These are phyloP conservation scores for Pachypanchax playfairii DNA, from an alignment of 2,113 vertebrate species.

Conservation along the genomic window DNA sequence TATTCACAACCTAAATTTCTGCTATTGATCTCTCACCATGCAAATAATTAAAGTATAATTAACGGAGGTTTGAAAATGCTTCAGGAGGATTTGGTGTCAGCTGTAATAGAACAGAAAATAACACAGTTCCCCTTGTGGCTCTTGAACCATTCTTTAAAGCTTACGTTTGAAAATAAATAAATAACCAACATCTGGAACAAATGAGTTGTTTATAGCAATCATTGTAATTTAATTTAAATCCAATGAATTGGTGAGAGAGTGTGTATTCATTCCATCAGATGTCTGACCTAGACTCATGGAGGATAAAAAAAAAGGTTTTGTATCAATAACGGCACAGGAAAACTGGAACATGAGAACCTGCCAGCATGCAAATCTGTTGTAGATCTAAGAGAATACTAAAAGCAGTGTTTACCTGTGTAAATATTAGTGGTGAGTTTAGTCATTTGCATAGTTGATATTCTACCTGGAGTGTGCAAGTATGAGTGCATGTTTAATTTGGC, in stretches of 20 bases:
- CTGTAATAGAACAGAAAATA: neutral
- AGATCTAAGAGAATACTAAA: slow-evolving; percentile 40
- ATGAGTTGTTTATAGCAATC: no score
- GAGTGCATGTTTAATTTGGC: slow-evolving; percentile 63
- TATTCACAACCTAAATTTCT: neutral
- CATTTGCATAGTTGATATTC: slow-evolving; percentile 59
- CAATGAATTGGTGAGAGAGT: no score
- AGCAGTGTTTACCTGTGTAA: slow-evolving; percentile 49
- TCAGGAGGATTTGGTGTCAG: no score
- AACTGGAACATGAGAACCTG: neutral
- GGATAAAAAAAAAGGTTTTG: neutral
- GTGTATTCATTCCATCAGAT: no score
- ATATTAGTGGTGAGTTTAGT: slow-evolving; percentile 58
- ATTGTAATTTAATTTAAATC: no score
- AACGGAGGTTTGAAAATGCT: neutral
- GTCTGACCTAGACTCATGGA: no score
- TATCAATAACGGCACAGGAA: slow-evolving; percentile 1
- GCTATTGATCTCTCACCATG: neutral
- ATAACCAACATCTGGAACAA: no score
- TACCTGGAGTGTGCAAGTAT: slow-evolving; percentile 49
- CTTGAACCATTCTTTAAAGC: neutral
- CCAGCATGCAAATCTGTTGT: neutral
- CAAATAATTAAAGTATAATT: slow-evolving; percentile 1
- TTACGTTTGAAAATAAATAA: no score
- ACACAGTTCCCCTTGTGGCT: neutral